Evolutionary conservation across 2,888 invertebrate genomes (phyloP).

Genomic region (Blastobasis adustella): DNA sequence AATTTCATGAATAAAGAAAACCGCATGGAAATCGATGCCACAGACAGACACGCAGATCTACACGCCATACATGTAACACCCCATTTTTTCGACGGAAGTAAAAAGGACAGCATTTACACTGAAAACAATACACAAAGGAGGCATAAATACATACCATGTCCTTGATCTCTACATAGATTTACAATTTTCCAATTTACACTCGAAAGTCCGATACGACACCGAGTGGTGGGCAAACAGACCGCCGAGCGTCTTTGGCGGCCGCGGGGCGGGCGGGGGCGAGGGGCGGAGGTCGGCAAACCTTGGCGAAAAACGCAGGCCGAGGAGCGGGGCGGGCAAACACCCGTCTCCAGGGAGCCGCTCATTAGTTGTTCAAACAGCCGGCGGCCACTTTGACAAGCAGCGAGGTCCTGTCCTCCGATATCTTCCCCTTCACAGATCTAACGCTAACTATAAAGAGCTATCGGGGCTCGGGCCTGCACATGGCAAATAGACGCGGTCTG

Average conservation of each 20-base stretch:
- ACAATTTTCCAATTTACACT: conserved; percentile 49
- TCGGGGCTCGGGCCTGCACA: conserved; percentile 34
- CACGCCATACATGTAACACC: too few relatives aligned
- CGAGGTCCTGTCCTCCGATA: conserved; percentile 37
- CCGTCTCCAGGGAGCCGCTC: conserved; percentile 68
- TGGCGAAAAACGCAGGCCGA: conserved; percentile 50
- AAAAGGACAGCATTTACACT: too few relatives aligned
- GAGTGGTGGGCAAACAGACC: conserved; percentile 46
- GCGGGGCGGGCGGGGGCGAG: conserved; percentile 14
- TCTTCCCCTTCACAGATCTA: conserved; percentile 58
- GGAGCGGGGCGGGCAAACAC: conserved; percentile 14
- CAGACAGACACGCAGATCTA: too few relatives aligned
- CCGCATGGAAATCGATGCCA: too few relatives aligned
- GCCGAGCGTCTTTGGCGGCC: conserved; percentile 15
- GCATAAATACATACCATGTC: background rate
- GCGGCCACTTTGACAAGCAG: conserved; percentile 71
- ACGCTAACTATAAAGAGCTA: conserved; percentile 55
- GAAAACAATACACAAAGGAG: too few relatives aligned
- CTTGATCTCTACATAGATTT: conserved; percentile 6
- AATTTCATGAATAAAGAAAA: too few relatives aligned
- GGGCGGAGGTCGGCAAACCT: conserved; percentile 35
- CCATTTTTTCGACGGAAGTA: too few relatives aligned
- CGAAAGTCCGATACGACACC: conserved; percentile 53
- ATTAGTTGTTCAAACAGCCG: conserved; percentile 73
- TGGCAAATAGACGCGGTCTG: conserved; percentile 50